phyloP scores from a whole-genome alignment of 2,797 vertebrate species.

The Sebastes vulpes region DNA sequence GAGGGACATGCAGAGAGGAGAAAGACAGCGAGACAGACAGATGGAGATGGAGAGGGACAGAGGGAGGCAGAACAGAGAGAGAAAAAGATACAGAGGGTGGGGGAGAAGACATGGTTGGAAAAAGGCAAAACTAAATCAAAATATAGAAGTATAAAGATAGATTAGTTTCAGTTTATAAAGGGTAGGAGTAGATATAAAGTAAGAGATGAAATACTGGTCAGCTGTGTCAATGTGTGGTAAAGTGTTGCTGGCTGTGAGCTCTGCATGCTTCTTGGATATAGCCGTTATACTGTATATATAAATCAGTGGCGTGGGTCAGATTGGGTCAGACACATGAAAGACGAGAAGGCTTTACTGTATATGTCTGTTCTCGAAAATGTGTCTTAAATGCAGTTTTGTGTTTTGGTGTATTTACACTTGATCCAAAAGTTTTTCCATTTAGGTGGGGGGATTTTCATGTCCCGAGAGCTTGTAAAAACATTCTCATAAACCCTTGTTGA shows the following conservation, averaged over 20 bases:
- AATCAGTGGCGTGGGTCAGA: neutral
- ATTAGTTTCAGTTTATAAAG: neutral
- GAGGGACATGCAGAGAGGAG: neutral
- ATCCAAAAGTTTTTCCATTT: neutral
- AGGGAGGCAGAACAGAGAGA: neutral
- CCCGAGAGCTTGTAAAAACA: neutral
- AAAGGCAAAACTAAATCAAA: neutral
- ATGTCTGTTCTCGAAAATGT: neutral
- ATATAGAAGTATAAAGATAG: neutral
- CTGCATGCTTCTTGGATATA: neutral
- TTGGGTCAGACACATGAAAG: neutral
- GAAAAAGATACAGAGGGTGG: neutral
- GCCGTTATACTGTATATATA: neutral
- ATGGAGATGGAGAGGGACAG: neutral
- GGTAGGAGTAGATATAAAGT: neutral
- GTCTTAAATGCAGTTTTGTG: neutral
- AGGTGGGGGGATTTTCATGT: neutral
- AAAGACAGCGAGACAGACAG: conserved; percentile 3
- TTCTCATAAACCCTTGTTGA: neutral
- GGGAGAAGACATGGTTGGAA: neutral
- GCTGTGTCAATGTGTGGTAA: neutral
- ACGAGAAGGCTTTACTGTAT: neutral
- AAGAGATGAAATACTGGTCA: neutral
- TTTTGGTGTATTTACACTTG: neutral
- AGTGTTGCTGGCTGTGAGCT: neutral